phyloP scores from a whole-genome alignment of 2,113 vertebrate species.

The Cynopterus brachyotis region DNA sequence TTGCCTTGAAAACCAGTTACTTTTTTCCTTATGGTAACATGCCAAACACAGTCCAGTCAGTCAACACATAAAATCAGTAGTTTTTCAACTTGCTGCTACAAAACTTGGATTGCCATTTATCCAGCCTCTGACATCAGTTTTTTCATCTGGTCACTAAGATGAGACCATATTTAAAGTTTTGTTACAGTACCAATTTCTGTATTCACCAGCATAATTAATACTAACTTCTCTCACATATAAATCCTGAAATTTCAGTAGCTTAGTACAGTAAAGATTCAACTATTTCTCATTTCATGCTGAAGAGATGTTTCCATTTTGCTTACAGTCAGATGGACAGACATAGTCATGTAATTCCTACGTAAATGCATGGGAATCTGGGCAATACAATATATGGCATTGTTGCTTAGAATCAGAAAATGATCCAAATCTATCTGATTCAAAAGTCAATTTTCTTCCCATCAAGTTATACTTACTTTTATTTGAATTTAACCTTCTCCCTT shows the following conservation, averaged over 20 bases:
- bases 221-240: neutral
- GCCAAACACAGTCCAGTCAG: neutral
- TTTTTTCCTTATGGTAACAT: neutral
- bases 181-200: neutral
- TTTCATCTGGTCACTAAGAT: neutral
- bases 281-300: neutral
- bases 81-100: neutral
- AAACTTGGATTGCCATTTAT: neutral
- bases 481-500: neutral
- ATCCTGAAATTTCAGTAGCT: neutral
- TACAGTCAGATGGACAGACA: neutral
- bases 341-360: neutral
- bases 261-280: neutral
- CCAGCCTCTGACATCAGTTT: neutral
- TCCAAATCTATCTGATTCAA: neutral
- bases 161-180: neutral
- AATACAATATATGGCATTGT: neutral
- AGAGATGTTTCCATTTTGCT: neutral
- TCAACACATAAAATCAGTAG: neutral
- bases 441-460: neutral
- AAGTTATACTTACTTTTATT: slow-evolving; percentile 2
- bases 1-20: neutral
- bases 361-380: neutral
- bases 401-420: slow-evolving; percentile 4
- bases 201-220: neutral